Base-by-base conservation (phyloP, 2,797 vertebrate genomes). In the Aplochiton taeniatus region DNA sequence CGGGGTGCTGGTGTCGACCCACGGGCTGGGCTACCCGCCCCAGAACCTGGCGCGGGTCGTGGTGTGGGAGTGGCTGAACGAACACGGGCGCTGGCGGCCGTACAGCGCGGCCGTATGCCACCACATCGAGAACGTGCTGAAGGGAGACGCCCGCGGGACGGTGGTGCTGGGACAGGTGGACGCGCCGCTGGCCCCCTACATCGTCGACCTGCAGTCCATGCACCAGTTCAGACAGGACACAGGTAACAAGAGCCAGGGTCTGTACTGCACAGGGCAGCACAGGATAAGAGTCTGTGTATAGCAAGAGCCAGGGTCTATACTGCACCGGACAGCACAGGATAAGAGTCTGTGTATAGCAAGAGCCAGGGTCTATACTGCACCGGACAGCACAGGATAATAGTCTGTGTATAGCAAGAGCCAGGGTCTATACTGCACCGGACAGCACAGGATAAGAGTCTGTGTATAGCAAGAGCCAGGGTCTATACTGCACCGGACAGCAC, bases 61-160 rank as follows among this genome's bases (percentile, higher is more conserved):
- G 85, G 97, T 98, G 68, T 98, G 97, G 97, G 97, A 98, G 83
- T 98, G 97, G 97, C 72, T 98, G 88, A 98, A 96, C 0, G 97
- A 98, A 68, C 95, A 98, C 7, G 94, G 94, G 58, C 96, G 95
- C 74, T 98, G 97, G 96, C 81, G 96, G 77, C 96, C 97, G 19
- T 98, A 98, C 92, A 93, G 92, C 0, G 96, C 96, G 0, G 91
- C 95, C 0, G 95, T 96, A 45, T 96, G 95, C 83, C 96, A 98
- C 87, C 97, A 98, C 82, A 95, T 98, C 1, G 96, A 98, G 91
- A 97, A 94, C 0, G 92, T 96, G 43, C 88, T 98, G 76, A 96
- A 98, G 83, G 95, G 96, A 58, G 95, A 97, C 0, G 91, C 94
- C 58, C 85, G 96, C 0, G 96, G 97, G 12, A 94, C 94, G 0